Evolutionary conservation across 1,140 invertebrate species (phyloP).

Genomic region (Mercenaria mercenaria): DNA sequence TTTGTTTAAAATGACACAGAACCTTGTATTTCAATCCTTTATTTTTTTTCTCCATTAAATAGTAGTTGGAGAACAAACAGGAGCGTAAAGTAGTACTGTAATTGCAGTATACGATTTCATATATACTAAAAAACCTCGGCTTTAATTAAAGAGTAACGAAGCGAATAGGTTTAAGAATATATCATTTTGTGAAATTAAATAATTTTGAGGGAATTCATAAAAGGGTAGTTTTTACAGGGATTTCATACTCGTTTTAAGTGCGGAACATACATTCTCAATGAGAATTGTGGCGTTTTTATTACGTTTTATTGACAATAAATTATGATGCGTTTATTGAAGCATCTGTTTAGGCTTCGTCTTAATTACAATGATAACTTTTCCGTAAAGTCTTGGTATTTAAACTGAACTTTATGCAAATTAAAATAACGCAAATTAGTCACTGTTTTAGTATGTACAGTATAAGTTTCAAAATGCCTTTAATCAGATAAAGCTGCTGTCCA

Average conservation of each 20-base stretch:
- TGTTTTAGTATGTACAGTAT: too few species aligned
- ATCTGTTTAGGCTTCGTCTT: too few species aligned
- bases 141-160: neutral
- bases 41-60: neutral
- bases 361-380: too few species aligned
- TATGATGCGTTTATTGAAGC: too few species aligned
- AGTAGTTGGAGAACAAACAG: neutral
- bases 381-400: too few species aligned
- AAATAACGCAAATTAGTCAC: too few species aligned
- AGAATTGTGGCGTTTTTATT: neutral
- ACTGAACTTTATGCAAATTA: too few species aligned
- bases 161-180: conserved; percentile 32
- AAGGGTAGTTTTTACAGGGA: neutral
- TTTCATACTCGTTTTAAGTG: neutral
- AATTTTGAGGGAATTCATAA: neutral
- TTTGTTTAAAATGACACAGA: too few species aligned
- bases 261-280: conserved; percentile 11
- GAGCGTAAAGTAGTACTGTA: neutral
- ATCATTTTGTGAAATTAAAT: conserved; percentile 17
- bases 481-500: too few species aligned
- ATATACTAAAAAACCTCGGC: conserved; percentile 11
- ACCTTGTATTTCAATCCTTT: too few species aligned
- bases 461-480: too few species aligned
- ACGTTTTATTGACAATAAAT: neutral
- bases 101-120: conserved; percentile 15